These are phyloP conservation scores for Dinothrombium tinctorium DNA, from an alignment of 1,140 invertebrate species.

Conservation along the genomic window DNA sequence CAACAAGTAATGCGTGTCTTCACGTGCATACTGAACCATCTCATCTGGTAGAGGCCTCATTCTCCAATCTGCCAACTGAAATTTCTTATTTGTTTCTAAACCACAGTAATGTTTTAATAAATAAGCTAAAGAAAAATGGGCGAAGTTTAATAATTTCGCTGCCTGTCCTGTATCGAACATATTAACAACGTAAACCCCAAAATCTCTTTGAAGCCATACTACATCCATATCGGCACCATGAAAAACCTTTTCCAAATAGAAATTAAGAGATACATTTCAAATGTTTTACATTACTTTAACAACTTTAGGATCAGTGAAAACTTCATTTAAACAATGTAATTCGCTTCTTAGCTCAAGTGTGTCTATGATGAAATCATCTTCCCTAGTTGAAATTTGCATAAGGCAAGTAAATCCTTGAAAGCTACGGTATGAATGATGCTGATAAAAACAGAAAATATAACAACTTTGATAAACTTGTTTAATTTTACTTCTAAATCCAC, in stretches of 20 bases:
- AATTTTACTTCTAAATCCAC: conserved; percentile 50
- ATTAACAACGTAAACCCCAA: conserved; percentile 82
- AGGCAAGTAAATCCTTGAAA: conserved; percentile 48
- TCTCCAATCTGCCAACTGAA: conserved; percentile 88
- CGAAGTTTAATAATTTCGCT: conserved; percentile 43
- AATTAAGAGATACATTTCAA: background rate
- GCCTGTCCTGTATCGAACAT: conserved; percentile 91
- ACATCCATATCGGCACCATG: conserved; percentile 78
- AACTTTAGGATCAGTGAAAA: conserved; percentile 72
- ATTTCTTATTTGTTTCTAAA: conserved; percentile 58
- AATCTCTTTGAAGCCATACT: conserved; percentile 80
- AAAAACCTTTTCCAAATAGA: conserved; percentile 36
- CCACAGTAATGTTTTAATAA: conserved; percentile 54
- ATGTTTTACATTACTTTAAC: conserved; percentile 40
- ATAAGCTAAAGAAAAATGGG: conserved; percentile 46
- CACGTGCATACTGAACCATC: conserved; percentile 62
- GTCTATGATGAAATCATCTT: conserved; percentile 76
- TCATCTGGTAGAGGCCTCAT: conserved; percentile 64
- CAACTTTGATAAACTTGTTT: conserved; percentile 6
- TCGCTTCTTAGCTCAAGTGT: conserved; percentile 54
- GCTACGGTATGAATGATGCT: conserved; percentile 56
- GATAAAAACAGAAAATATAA: conserved; percentile 11
- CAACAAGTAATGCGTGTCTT: conserved; percentile 85
- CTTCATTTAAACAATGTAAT: conserved; percentile 57
- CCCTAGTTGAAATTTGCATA: conserved; percentile 64